These are phyloP conservation scores for Sipha maydis DNA, from an alignment of 2,888 invertebrate genomes.

Conservation along the genomic window DNA sequence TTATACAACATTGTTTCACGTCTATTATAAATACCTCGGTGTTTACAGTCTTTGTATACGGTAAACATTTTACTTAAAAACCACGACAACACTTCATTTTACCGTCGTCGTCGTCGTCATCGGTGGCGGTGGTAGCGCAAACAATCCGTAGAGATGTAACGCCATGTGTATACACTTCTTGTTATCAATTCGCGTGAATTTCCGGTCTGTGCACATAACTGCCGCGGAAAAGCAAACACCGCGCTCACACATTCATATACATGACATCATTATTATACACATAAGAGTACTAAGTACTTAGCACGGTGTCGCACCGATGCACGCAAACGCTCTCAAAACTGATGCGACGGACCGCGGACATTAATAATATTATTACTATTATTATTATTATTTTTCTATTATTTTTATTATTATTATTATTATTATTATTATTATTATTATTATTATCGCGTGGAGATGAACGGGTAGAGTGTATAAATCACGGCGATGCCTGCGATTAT, in stretches of 20 bases:
- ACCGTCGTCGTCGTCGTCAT: not conserved
- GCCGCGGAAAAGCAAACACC: not conserved
- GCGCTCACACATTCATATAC: not conserved
- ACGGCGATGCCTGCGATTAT: not conserved
- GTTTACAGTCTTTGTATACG: too few species aligned
- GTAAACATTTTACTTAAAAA: not conserved
- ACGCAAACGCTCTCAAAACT: not conserved
- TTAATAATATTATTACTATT: not conserved
- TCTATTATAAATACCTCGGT: too few species aligned
- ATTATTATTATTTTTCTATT: constrained; percentile 29
- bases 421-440: constrained; percentile 2
- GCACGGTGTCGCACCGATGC: not conserved
- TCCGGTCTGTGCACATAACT: not conserved
- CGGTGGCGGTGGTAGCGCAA: not conserved
- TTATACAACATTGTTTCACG: too few species aligned
- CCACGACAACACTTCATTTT: not conserved
- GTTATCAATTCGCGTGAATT: not conserved
- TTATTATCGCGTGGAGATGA: constrained; percentile 3
- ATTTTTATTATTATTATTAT: not conserved
- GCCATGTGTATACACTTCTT: not conserved
- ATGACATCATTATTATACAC: too few species aligned
- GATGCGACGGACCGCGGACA: not conserved
- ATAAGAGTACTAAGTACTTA: too few species aligned
- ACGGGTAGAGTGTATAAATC: constrained; percentile 16
- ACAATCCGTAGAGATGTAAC: not conserved